Percentiles rank a stretch among this genome's conserved stretches.
Evolutionary conservation across 2,113 vertebrate species (phyloP).

Genomic region (Sorex araneus): DNA sequence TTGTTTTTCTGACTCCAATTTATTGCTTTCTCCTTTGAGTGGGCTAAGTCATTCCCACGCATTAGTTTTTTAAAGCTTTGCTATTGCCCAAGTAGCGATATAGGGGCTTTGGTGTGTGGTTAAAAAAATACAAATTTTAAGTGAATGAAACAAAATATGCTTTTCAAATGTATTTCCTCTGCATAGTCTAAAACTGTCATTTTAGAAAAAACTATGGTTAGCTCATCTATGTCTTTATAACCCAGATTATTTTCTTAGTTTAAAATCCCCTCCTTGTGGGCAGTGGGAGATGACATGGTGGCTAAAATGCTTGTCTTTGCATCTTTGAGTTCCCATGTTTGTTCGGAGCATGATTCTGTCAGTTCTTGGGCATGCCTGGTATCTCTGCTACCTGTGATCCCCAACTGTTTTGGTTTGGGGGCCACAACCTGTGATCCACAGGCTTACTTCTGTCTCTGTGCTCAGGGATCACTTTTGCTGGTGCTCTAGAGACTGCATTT

Average conservation of each 20-base stretch:
- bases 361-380: no score
- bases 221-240: not conserved
- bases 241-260: slow-evolving; percentile 31
- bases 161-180: not conserved
- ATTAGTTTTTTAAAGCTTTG: slow-evolving; percentile 1
- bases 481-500: no score
- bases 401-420: no score
- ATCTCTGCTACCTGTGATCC: no score
- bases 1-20: not conserved
- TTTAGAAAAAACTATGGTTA: slow-evolving; percentile 13
- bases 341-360: no score
- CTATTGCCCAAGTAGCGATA: not conserved
- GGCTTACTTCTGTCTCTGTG: no score
- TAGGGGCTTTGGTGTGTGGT: not conserved
- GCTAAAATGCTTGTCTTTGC: no score
- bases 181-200: not conserved
- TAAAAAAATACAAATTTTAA: not conserved
- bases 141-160: not conserved
- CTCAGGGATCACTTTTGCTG: no score
- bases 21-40: not conserved
- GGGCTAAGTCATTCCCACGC: not conserved
- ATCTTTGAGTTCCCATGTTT: no score
- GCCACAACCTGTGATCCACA: no score
- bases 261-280: not conserved
- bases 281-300: no score